These are phyloP conservation scores for Aphidius gifuensis DNA, from an alignment of 1,140 invertebrate species.

Conservation along the genomic window DNA sequence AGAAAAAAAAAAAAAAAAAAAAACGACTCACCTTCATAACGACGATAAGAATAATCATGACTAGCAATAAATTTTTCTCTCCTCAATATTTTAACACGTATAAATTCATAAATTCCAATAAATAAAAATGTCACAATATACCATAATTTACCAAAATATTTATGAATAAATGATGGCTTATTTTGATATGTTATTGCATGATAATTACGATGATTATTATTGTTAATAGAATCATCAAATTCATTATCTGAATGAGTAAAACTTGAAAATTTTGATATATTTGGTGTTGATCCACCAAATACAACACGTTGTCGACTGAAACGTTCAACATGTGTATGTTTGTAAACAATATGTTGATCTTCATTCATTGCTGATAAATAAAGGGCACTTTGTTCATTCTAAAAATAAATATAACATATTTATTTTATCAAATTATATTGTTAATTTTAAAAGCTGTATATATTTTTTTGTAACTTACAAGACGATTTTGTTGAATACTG, in stretches of 20 bases:
- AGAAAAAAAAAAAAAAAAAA: slow-evolving; percentile 16
- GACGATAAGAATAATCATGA: slow-evolving; percentile 30
- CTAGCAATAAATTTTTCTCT: slow-evolving; percentile 31
- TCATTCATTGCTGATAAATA: slow-evolving; percentile 21
- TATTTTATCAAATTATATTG: neutral
- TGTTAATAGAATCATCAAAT: slow-evolving; percentile 32
- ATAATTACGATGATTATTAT: neutral
- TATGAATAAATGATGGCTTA: slow-evolving; percentile 27
- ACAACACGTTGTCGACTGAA: slow-evolving; percentile 29
- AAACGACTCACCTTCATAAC: slow-evolving; percentile 32
- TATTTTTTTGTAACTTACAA: slow-evolving; percentile 25
- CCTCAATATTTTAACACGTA: slow-evolving; percentile 33
- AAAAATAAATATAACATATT: neutral
- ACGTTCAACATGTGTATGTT: slow-evolving; percentile 36
- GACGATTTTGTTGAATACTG: slow-evolving; percentile 22
- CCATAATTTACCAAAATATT: slow-evolving; percentile 28
- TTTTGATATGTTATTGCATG: slow-evolving; percentile 9
- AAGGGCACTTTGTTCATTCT: slow-evolving; percentile 29
- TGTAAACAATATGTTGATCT: slow-evolving; percentile 29
- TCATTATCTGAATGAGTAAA: slow-evolving; percentile 42
- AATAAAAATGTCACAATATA: slow-evolving; percentile 29
- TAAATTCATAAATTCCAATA: slow-evolving; percentile 30
- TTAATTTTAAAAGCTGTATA: slow-evolving; percentile 5
- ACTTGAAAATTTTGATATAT: slow-evolving; percentile 20
- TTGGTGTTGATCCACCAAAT: slow-evolving; percentile 28